Evolutionary conservation across 2,797 vertebrate genomes (phyloP).

Genomic region (Zalophus californianus): DNA sequence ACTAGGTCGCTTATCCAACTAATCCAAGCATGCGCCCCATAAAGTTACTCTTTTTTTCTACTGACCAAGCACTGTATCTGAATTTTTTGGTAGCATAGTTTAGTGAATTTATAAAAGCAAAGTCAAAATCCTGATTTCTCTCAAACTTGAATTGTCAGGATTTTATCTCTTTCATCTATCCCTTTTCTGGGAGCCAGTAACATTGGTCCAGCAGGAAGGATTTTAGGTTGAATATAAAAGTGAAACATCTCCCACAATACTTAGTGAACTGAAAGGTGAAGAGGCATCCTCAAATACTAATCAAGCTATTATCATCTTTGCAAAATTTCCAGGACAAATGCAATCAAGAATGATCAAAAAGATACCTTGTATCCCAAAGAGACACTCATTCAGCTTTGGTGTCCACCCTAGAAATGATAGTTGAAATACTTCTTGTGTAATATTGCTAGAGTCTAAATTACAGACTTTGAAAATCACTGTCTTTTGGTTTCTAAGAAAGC

Average conservation of each 20-base stretch:
- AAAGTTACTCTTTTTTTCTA: background rate
- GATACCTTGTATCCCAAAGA: background rate
- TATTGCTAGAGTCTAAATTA: slow-evolving; percentile 66
- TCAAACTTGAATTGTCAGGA: background rate
- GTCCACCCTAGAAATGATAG: slow-evolving; percentile 36
- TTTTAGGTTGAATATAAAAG: background rate
- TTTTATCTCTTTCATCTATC: background rate
- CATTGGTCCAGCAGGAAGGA: background rate
- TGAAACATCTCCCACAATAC: background rate
- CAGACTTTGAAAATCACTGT: slow-evolving; percentile 22
- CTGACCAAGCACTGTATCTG: background rate
- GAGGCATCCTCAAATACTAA: background rate
- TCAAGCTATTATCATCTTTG: background rate
- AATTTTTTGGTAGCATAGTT: background rate
- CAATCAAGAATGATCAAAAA: background rate
- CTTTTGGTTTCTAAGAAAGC: slow-evolving; percentile 51
- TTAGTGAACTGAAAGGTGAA: background rate
- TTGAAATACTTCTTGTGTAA: background rate
- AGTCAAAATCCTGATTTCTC: background rate
- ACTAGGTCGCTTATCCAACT: background rate
- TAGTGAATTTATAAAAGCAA: background rate
- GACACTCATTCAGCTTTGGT: background rate
- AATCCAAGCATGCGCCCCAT: background rate
- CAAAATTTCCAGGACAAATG: slow-evolving; percentile 10
- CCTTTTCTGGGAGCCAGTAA: background rate